Percentiles rank a stretch among this genome's conserved stretches.
Conservation (phyloP, 2,888 invertebrate species). For the Polydrusus pterygomalis region DNA sequence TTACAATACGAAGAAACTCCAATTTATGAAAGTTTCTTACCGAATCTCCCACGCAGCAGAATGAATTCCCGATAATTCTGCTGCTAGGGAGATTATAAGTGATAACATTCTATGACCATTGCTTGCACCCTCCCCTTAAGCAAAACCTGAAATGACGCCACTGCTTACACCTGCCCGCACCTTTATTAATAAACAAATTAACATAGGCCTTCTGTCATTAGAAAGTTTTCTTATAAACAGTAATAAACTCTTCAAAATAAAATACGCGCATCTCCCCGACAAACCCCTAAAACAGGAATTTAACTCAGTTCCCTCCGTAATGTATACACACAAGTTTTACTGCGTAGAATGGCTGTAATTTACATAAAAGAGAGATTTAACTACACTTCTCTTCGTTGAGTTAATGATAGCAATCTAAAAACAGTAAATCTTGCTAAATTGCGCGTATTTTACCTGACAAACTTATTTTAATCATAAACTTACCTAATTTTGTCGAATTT, state of each 20-base stretch:
- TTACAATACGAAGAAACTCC: too few species aligned
- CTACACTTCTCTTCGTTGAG: conserved; percentile 33
- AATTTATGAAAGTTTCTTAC: too few species aligned
- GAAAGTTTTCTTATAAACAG: conserved; percentile 10
- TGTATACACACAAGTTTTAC: conserved; percentile 37
- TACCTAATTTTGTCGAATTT: conserved; percentile 10
- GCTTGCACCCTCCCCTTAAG: too few species aligned
- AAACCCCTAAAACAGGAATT: conserved; percentile 30
- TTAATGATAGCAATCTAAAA: conserved; percentile 41
- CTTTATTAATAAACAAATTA: neutral
- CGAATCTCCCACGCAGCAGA: too few species aligned
- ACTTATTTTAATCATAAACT: conserved; percentile 24
- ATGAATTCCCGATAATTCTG: too few species aligned
- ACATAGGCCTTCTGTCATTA: neutral
- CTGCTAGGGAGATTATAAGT: too few species aligned
- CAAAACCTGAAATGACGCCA: too few species aligned
- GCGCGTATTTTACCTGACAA: conserved; percentile 24
- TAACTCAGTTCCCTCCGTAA: conserved; percentile 36
- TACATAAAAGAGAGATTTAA: conserved; percentile 44
- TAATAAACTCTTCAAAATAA: conserved; percentile 9
- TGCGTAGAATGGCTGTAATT: conserved; percentile 37
- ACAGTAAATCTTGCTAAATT: conserved; percentile 40
- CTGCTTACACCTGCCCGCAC: too few species aligned
- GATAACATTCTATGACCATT: too few species aligned
- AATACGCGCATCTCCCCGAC: conserved; percentile 8